A percentile compares a stretch with the other conserved stretches of the same genome.
These are phyloP conservation scores for Zelostemma sp. DNA, from an alignment of 1,140 invertebrate genomes.

Conservation along the genomic window DNA sequence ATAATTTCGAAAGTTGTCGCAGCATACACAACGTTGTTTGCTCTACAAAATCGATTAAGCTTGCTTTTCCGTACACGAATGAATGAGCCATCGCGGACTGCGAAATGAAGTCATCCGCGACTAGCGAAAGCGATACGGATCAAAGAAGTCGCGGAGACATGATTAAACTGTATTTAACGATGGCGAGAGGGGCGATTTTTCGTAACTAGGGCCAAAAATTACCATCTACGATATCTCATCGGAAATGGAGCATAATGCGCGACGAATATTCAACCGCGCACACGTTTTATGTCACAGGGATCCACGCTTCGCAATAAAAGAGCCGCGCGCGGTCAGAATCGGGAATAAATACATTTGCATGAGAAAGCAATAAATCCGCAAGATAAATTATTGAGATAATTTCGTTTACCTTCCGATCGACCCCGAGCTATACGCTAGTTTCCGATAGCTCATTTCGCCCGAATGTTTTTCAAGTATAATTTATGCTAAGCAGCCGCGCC, in stretches of 20 bases:
- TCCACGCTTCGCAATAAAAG: slow-evolving; percentile 4
- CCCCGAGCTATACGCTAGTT: slow-evolving; percentile 10
- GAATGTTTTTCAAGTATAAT: slow-evolving; percentile 18
- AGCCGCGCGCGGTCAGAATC: slow-evolving; percentile 29
- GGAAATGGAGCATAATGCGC: slow-evolving; percentile 33
- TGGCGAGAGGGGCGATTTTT: slow-evolving; percentile 20
- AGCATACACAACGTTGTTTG: no score
- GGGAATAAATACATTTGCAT: slow-evolving; percentile 40
- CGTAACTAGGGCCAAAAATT: slow-evolving; percentile 27
- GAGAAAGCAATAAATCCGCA: slow-evolving; percentile 26
- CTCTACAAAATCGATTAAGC: no score
- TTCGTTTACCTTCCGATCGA: slow-evolving; percentile 1
- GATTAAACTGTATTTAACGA: slow-evolving; percentile 29
- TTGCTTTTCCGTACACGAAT: no score
- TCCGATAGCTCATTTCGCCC: slow-evolving; percentile 32
- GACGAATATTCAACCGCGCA: slow-evolving; percentile 41
- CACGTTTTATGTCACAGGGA: slow-evolving; percentile 21
- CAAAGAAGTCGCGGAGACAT: not conserved
- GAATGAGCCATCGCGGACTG: no score
- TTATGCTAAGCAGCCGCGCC: slow-evolving; percentile 37
- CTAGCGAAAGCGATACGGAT: slow-evolving; percentile 1
- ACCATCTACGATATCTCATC: slow-evolving; percentile 16
- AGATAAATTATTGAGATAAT: slow-evolving; percentile 38
- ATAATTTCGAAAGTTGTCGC: no score
- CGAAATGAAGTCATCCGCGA: not conserved